A percentile compares a stretch with the other conserved stretches of the same genome.
Conservation (phyloP, 2,113 vertebrate species). For the Pseudorasbora parva region DNA sequence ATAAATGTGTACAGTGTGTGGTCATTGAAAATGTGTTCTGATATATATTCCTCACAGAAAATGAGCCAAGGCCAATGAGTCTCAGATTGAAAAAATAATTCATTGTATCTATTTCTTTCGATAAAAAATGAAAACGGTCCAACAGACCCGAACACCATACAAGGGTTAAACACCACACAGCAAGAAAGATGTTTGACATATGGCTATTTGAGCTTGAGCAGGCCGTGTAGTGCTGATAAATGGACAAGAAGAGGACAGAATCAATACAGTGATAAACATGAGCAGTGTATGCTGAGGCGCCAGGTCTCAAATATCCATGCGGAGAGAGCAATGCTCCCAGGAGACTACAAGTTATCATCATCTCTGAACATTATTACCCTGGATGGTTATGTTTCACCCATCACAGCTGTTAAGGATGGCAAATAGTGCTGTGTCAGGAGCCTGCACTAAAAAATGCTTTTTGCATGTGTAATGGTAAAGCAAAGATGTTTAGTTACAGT, state of each 20-base stretch:
- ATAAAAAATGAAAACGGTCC: no score
- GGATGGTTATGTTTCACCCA: slow-evolving; percentile 11
- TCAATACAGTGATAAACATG: slow-evolving; percentile 36
- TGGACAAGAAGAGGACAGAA: slow-evolving; percentile 32
- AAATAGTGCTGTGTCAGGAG: background rate
- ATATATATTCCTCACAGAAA: no score
- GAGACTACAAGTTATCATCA: slow-evolving; percentile 3
- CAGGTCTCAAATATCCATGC: slow-evolving; percentile 21
- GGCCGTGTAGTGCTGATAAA: slow-evolving; percentile 11
- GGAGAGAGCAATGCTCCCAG: background rate
- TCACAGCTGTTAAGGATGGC: background rate
- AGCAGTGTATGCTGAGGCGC: slow-evolving; percentile 14
- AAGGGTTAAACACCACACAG: slow-evolving; percentile 18
- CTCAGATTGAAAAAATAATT: no score
- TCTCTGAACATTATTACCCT: slow-evolving; percentile 7
- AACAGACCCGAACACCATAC: no score
- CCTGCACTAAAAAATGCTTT: background rate
- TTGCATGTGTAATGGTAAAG: background rate
- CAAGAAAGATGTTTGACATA: slow-evolving; percentile 1
- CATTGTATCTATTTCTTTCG: no score
- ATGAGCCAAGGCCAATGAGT: no score
- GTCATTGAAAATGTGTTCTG: no score
- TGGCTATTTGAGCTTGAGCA: slow-evolving; percentile 8
- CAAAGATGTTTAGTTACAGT: background rate
- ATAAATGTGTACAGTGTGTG: no score